These are phyloP conservation scores for Melanargia galathea DNA, from an alignment of 2,888 invertebrate species.

Conservation along the genomic window DNA sequence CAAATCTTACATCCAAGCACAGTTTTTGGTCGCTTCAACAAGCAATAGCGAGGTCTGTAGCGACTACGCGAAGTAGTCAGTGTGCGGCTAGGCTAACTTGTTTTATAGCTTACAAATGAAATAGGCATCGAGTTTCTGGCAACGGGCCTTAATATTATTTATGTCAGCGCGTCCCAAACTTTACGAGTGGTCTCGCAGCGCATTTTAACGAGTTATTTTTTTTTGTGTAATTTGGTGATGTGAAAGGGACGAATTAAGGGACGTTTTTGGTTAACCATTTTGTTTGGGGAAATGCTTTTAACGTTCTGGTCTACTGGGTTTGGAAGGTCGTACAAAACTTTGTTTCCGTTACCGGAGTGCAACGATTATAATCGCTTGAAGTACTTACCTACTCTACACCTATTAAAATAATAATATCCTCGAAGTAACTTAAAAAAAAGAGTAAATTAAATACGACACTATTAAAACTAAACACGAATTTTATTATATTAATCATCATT, in stretches of 20 bases:
- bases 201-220: slow-evolving; percentile 62
- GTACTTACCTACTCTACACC: neutral
- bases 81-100: neutral
- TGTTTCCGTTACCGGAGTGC: neutral
- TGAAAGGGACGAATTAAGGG: slow-evolving; percentile 54
- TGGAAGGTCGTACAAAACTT: slow-evolving; percentile 4
- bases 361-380: neutral
- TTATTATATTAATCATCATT: neutral
- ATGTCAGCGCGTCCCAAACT: slow-evolving; percentile 67
- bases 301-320: slow-evolving; percentile 35
- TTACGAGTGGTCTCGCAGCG: slow-evolving; percentile 55
- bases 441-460: no score
- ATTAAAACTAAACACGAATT: no score
- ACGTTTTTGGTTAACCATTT: slow-evolving; percentile 41
- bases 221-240: slow-evolving; percentile 64
- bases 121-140: slow-evolving; percentile 57
- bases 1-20: no score
- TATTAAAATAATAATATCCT: no score
- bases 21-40: no score
- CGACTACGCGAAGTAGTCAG: neutral
- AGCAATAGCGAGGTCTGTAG: no score
- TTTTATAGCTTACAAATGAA: slow-evolving; percentile 46
- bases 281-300: slow-evolving; percentile 39
- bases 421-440: no score
- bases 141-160: slow-evolving; percentile 70